Conservation (phyloP, 35 echinoderm and acorn worm species). For the Heliocidaris tuberculata region DNA sequence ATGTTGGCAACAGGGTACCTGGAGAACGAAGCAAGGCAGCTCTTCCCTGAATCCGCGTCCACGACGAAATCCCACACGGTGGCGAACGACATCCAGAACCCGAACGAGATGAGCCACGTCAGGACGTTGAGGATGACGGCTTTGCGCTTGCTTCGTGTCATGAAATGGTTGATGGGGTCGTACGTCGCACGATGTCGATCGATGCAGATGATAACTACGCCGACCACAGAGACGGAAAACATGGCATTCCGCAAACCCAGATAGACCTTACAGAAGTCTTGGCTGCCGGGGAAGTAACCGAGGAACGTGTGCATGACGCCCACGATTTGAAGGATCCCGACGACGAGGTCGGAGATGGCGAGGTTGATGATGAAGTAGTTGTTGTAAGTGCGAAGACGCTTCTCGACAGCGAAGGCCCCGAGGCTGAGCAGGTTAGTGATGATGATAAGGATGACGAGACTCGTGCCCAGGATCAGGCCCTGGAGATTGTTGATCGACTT, state of each 20-base stretch:
- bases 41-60: not conserved
- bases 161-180: slow-evolving; percentile 40
- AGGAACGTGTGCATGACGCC: not conserved
- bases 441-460: slow-evolving; percentile 21
- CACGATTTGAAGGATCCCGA: slow-evolving; percentile 30
- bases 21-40: not conserved
- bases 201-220: slow-evolving; percentile 43
- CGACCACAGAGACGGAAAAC: slow-evolving; percentile 15
- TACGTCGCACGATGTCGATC: slow-evolving; percentile 44
- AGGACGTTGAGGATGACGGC: not conserved
- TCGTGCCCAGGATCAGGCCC: not conserved
- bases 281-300: slow-evolving; percentile 14
- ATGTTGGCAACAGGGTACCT: not conserved
- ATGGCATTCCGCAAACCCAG: not conserved
- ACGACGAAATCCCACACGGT: slow-evolving; percentile 15
- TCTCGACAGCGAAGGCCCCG: slow-evolving; percentile 37
- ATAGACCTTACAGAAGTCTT: slow-evolving; percentile 7
- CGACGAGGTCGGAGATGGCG: slow-evolving; percentile 29
- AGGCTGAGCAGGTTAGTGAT: slow-evolving; percentile 36
- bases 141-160: not conserved
- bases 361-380: slow-evolving; percentile 62
- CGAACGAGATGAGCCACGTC: slow-evolving; percentile 7
- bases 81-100: not conserved
- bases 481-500: not conserved
- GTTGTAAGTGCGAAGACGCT: slow-evolving; percentile 49